Evolutionary conservation across 2,888 invertebrate genomes (phyloP).

Genomic region (Charanyca ferruginea): DNA sequence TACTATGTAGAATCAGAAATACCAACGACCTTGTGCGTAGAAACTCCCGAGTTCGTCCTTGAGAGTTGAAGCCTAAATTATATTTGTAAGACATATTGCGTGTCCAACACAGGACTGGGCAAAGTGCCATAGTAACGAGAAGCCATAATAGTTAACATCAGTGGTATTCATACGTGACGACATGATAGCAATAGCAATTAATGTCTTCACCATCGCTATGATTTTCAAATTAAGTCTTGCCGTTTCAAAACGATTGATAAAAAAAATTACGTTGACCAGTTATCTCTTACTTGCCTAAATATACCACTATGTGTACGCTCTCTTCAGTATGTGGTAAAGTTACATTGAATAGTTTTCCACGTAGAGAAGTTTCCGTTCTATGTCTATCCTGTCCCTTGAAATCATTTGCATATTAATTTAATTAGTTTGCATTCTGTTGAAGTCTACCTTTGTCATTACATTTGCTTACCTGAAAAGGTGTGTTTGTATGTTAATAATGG

Average conservation of each 20-base stretch:
- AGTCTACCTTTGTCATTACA: slow-evolving; percentile 35
- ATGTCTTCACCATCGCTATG: slow-evolving; percentile 16
- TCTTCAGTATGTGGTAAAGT: slow-evolving; percentile 15
- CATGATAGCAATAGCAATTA: slow-evolving; percentile 12
- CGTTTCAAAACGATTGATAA: slow-evolving; percentile 9
- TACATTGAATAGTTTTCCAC: slow-evolving; percentile 30
- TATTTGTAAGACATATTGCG: slow-evolving; percentile 5
- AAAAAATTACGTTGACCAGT: slow-evolving; percentile 21
- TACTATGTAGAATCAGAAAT: slow-evolving; percentile 9
- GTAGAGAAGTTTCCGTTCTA: slow-evolving; percentile 30
- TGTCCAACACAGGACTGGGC: slow-evolving; percentile 14
- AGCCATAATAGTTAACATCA: slow-evolving; percentile 16
- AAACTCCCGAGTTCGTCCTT: slow-evolving; percentile 1
- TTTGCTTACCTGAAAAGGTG: slow-evolving; percentile 8
- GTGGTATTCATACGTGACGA: slow-evolving; percentile 3
- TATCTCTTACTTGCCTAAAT: slow-evolving; percentile 18
- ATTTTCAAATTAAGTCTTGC: slow-evolving; percentile 22
- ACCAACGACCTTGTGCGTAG: neutral
- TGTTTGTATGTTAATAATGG: slow-evolving; percentile 11
- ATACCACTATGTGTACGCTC: slow-evolving; percentile 28
- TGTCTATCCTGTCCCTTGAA: slow-evolving; percentile 45
- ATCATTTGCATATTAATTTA: slow-evolving; percentile 49
- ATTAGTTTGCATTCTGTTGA: slow-evolving; percentile 37
- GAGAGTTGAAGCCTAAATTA: slow-evolving; percentile 28
- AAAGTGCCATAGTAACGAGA: slow-evolving; percentile 17